Evolutionary conservation across 2,888 invertebrate genomes (phyloP).

Genomic region (Troides helena): DNA sequence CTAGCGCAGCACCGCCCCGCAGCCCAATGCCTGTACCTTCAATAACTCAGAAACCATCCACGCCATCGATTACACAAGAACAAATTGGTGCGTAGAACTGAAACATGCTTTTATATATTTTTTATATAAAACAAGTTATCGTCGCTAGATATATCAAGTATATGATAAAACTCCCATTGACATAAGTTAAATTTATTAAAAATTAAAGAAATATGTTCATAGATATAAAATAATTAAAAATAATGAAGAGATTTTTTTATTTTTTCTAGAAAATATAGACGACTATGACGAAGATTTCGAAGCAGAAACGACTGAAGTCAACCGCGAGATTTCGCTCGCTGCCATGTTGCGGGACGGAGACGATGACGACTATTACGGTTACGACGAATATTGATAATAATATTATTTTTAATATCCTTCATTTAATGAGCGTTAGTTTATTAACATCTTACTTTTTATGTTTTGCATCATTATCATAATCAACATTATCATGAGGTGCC

Average conservation of each 20-base stretch:
- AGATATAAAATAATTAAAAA: background rate
- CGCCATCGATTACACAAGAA: background rate
- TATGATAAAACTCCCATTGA: no score
- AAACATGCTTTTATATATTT: background rate
- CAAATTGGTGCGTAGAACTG: conserved; percentile 17
- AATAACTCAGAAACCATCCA: background rate
- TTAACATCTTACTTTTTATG: no score
- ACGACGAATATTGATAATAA: conserved; percentile 82
- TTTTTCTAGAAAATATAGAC: conserved; percentile 46
- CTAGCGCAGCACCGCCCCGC: conserved; percentile 23
- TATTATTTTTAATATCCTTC: background rate
- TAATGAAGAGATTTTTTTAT: background rate
- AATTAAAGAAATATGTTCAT: no score
- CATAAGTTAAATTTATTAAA: no score
- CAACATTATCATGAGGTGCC: background rate
- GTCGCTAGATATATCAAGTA: background rate
- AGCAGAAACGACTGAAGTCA: conserved; percentile 55
- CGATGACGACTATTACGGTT: conserved; percentile 83
- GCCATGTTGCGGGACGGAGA: conserved; percentile 83
- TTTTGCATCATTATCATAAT: no score
- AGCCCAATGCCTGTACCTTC: conserved; percentile 28
- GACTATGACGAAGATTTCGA: conserved; percentile 73
- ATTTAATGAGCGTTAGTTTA: no score
- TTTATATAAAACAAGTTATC: background rate
- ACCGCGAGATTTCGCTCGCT: conserved; percentile 75